These are phyloP conservation scores for Pachliopta kotzebuea DNA, from an alignment of 2,888 invertebrate species.

Conservation along the genomic window DNA sequence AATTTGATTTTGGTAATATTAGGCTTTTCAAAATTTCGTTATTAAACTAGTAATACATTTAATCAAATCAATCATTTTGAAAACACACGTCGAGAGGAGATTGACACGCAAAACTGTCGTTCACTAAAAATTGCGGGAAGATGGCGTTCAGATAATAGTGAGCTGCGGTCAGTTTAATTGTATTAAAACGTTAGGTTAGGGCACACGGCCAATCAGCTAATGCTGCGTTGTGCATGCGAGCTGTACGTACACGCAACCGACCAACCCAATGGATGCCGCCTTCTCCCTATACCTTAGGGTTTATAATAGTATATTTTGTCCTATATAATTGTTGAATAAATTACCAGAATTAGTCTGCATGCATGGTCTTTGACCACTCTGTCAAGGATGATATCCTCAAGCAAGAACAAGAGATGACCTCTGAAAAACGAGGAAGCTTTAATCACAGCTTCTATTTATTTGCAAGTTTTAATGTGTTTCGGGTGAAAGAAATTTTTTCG, in stretches of 20 bases:
- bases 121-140: slow-evolving; percentile 69
- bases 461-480: too few species aligned
- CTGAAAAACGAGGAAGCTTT: too few species aligned
- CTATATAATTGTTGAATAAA: neutral
- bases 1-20: neutral
- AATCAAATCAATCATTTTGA: slow-evolving; percentile 23
- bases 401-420: too few species aligned
- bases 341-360: too few species aligned
- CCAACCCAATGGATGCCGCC: slow-evolving; percentile 49
- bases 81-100: slow-evolving; percentile 35
- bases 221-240: slow-evolving; percentile 69
- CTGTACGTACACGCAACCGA: slow-evolving; percentile 65
- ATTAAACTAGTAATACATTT: neutral
- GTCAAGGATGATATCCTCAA: too few species aligned
- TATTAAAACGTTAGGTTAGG: slow-evolving; percentile 76
- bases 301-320: neutral
- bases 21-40: neutral
- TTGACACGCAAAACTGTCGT: slow-evolving; percentile 73
- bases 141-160: slow-evolving; percentile 69
- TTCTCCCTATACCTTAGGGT: neutral
- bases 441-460: too few species aligned
- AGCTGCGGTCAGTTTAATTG: slow-evolving; percentile 74
- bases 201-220: slow-evolving; percentile 75
- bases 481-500: too few species aligned
- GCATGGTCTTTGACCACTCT: too few species aligned